Base-by-base conservation (phyloP, 1,140 invertebrate genomes). In the Aricia agestis region DNA sequence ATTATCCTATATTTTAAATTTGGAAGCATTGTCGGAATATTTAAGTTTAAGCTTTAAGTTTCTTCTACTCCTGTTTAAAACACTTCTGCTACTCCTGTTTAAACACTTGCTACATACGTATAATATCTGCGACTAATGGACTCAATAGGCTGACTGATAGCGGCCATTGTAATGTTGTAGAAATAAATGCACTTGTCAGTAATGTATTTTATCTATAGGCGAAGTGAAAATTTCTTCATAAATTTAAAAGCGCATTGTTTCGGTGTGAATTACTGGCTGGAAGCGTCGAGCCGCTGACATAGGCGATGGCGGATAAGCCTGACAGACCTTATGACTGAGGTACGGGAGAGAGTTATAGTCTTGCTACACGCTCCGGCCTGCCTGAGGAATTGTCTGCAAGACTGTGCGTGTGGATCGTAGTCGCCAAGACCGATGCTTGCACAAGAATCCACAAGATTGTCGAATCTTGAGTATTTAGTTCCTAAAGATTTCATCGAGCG, bases 211-310 rank as follows among this genome's bases (percentile, higher is more conserved):
- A 63, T 63, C 18, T 19, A 63, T 32, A 65, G 59, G 32, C 13
- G 18, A 36, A 41, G 68, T 69, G 59, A 19, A 36, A 41, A 18
- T 41, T 32, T 67, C 73, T 68, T 67, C 67, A 71, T 85, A 84
- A 86, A 82, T 83, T 87, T 85, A 80, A 87, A 84, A 76, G 82
- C 82, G 87, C 82, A 89, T 89, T 89, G 86, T 89, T 87, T 82
- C 78, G 82, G 87, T 82, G 85, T 86, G 84, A 87, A 89, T 87
- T 87, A 85, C 81, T 79, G 82, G 78, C 77, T 77, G 81, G 77
- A 74, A 79, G 81, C 75, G 81, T 82, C 81, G 76, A 81, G 76
- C 82, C 81, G 86, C 75, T 83, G 83, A 82, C 81, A 79, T 80
- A 79, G 67, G 76, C 78, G 86, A 89, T 89, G 83, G 73, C 52